phyloP scores from a whole-genome alignment of 2,797 vertebrate species.

The Chrysocyon brachyurus region DNA sequence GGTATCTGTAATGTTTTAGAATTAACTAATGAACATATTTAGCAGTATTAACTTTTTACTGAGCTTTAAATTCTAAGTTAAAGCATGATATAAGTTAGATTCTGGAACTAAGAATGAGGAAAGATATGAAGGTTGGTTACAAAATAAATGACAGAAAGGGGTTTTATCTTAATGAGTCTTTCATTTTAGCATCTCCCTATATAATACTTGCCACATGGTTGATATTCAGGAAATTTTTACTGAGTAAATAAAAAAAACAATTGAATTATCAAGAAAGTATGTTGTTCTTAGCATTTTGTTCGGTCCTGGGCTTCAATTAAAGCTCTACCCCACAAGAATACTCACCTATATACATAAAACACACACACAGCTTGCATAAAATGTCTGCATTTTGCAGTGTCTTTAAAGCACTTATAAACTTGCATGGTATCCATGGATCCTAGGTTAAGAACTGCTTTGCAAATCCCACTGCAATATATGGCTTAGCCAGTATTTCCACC shows the following conservation, averaged over 20 bases:
- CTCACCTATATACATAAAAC: not conserved
- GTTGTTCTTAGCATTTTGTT: constrained; percentile 8
- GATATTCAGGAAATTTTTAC: constrained; percentile 1
- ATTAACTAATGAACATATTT: constrained; percentile 57
- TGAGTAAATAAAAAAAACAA: not conserved
- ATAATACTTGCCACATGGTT: no score
- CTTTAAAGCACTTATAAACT: not conserved
- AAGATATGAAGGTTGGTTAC: not conserved
- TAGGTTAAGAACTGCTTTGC: constrained; percentile 18
- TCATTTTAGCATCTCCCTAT: not conserved
- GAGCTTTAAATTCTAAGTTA: constrained; percentile 13
- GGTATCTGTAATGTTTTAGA: not conserved
- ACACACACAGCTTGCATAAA: not conserved
- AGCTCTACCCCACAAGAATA: not conserved
- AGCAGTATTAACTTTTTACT: constrained; percentile 55
- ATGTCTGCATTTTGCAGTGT: not conserved
- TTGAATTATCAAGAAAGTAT: constrained; percentile 33
- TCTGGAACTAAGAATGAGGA: not conserved
- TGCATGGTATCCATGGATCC: not conserved
- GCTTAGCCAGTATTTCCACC: not conserved
- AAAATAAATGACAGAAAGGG: not conserved
- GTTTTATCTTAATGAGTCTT: not conserved
- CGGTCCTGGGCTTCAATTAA: not conserved
- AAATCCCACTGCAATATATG: not conserved
- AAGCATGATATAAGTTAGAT: not conserved